Percentiles rank a stretch among this genome's conserved stretches.
phyloP scores from a whole-genome alignment of 2,113 vertebrate species.

The Callorhinus ursinus region DNA sequence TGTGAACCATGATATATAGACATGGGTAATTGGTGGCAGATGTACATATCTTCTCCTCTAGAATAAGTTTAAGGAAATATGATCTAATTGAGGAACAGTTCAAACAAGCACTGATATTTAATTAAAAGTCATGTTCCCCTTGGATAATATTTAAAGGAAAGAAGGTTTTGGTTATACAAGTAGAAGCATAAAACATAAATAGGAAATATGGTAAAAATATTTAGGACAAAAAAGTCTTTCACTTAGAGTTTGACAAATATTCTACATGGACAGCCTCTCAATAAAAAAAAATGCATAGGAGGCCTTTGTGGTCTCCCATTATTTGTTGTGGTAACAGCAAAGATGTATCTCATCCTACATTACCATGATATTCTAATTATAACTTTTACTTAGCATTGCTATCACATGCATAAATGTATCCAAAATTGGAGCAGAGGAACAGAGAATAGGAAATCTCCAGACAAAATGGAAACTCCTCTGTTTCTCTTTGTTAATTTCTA shows the following conservation, averaged over 20 bases:
- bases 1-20: conserved; percentile 44
- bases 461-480: conserved; percentile 54
- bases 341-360: conserved; percentile 8
- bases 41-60: not conserved
- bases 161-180: conserved; percentile 1
- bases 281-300: conserved; percentile 21
- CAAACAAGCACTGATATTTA: conserved; percentile 54
- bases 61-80: conserved; percentile 29
- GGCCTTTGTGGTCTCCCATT: conserved; percentile 13
- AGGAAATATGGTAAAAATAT: conserved; percentile 33
- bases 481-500: not conserved
- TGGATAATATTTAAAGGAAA: conserved; percentile 45
- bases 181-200: conserved; percentile 42
- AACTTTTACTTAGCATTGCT: conserved; percentile 55
- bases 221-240: not conserved
- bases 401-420: conserved; percentile 16
- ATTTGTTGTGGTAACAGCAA: conserved; percentile 68
- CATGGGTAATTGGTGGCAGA: conserved; percentile 3
- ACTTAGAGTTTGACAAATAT: conserved; percentile 52
- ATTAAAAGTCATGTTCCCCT: not conserved
- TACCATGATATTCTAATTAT: conserved; percentile 70
- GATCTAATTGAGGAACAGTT: conserved; percentile 31
- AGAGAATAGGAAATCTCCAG: conserved; percentile 56
- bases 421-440: conserved; percentile 55
- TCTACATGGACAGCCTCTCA: not conserved